A percentile compares a stretch with the other conserved stretches of the same genome.
These are phyloP conservation scores for Corapipo altera DNA, from an alignment of 2,113 vertebrate genomes.

Conservation along the genomic window DNA sequence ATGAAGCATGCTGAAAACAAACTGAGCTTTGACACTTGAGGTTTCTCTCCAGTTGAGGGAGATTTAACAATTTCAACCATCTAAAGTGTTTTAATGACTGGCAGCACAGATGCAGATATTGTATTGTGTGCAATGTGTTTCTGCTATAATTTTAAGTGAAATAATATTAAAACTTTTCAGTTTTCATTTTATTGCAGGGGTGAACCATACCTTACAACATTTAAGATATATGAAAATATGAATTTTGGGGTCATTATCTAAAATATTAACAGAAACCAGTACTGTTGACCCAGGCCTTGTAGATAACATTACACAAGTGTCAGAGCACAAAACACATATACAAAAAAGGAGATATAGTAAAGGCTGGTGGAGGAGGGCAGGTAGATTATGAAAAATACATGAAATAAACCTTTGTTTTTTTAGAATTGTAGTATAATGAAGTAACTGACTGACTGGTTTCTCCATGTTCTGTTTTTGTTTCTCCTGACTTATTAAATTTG, in stretches of 20 bases:
- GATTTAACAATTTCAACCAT: constrained; percentile 30
- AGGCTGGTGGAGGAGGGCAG: rapidly evolving
- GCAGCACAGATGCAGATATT: constrained; percentile 25
- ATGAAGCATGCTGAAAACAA: constrained; percentile 56
- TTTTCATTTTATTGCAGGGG: background rate
- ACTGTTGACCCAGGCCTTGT: background rate
- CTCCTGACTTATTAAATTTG: background rate
- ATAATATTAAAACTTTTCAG: background rate
- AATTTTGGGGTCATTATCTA: background rate
- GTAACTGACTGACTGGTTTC: background rate
- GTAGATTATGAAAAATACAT: background rate
- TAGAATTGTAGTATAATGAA: background rate
- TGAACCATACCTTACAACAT: background rate
- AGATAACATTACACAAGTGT: background rate
- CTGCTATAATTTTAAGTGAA: background rate
- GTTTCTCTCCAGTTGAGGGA: constrained; percentile 38
- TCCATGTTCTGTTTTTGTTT: background rate
- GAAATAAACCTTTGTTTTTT: background rate
- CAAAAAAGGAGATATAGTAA: background rate
- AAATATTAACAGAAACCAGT: background rate
- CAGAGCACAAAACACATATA: rapidly evolving
- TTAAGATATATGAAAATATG: background rate
- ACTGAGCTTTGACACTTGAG: constrained; percentile 31
- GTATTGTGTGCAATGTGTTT: background rate
- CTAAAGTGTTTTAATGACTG: constrained; percentile 52